Evolutionary conservation across 2,113 vertebrate species (phyloP), one percentile per base, ranked within the genome.

Genomic region (Chascanopsetta lugubris): DNA sequence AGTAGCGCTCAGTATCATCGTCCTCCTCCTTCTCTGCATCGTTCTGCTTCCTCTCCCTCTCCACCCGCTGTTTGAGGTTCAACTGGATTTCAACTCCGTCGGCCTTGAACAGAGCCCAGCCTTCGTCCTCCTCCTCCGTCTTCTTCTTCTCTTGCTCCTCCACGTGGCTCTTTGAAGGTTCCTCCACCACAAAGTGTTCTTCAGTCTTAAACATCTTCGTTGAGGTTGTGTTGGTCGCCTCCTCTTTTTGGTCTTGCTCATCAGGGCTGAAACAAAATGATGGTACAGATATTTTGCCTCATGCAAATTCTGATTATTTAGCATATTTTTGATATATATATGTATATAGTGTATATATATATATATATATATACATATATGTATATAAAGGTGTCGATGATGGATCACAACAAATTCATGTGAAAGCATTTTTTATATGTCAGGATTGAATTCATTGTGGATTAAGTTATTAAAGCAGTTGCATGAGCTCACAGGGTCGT

Each of bases 51-150:
- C 62, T 70, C 15, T 51, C 72, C 40, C 45, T 66, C 72, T 80
- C 86, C 71, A 88, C 3, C 24, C 25, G 79, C 57, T 83, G 20
- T 56, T 86, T 87, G 2, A 91, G 84, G 54, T 91, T 68, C 9
- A 92, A 15, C 65, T 86, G 49, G 27, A 91, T 65, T 47, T 91
- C 86, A 5, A 93, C 75, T 26, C 87, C 90, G 4, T 90, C 87
- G 0, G 86, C 87, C 58, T 46, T 88, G 61, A 92, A 92, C 59
- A 91, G 10, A 0, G 77, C 90, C 80, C 69, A 77, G 30, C 72
- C 83, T 40, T 76, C 72, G 0, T 80, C 54, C 5, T 58, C 47
- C 2, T 80, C 53, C 1, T n/a, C 63, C 6, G 2, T 45, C 69
- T 30, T 36, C 20, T 29, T 84, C 20, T 71, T 69, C 61, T 58